Evolutionary conservation across 2,888 invertebrate genomes (phyloP).

Genomic region (Tortricodes alternella): DNA sequence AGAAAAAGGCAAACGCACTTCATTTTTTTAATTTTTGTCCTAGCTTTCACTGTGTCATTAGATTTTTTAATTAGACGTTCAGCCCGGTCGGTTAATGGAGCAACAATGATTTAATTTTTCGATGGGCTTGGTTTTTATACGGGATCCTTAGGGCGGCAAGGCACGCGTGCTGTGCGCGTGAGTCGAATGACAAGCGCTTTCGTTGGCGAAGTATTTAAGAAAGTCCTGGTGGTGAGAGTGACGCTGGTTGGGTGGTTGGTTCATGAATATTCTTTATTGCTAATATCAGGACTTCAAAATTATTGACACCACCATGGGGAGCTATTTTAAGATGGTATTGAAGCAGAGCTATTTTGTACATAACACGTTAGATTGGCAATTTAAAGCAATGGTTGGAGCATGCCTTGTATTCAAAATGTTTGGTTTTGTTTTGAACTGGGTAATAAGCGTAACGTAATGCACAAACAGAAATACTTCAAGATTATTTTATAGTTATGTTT

Average conservation of each 20-base stretch:
- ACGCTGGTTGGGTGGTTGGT: slow-evolving; percentile 41
- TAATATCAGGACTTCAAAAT: too few relatives aligned
- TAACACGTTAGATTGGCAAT: too few relatives aligned
- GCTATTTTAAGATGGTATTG: too few relatives aligned
- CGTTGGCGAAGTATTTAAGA: slow-evolving; percentile 77
- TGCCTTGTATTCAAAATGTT: too few relatives aligned
- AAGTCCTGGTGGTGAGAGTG: slow-evolving; percentile 79
- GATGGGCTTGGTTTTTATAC: slow-evolving; percentile 87
- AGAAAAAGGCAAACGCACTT: slow-evolving; percentile 80
- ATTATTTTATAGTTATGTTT: too few relatives aligned
- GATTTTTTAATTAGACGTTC: slow-evolving; percentile 74
- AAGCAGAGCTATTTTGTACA: too few relatives aligned
- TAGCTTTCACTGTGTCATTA: slow-evolving; percentile 71
- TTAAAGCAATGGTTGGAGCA: too few relatives aligned
- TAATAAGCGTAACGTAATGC: too few relatives aligned
- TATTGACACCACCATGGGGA: too few relatives aligned
- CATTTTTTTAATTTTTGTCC: slow-evolving; percentile 54
- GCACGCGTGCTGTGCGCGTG: slow-evolving; percentile 68
- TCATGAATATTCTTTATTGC: slow-evolving; percentile 10
- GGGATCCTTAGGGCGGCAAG: slow-evolving; percentile 80
- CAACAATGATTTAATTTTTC: slow-evolving; percentile 82
- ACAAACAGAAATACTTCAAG: too few relatives aligned
- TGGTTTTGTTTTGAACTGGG: too few relatives aligned
- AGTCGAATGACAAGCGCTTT: slow-evolving; percentile 60
- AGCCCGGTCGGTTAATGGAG: slow-evolving; percentile 74